Base-by-base conservation (phyloP, 2,113 vertebrate genomes). In the Tricholaema leucomelas region DNA sequence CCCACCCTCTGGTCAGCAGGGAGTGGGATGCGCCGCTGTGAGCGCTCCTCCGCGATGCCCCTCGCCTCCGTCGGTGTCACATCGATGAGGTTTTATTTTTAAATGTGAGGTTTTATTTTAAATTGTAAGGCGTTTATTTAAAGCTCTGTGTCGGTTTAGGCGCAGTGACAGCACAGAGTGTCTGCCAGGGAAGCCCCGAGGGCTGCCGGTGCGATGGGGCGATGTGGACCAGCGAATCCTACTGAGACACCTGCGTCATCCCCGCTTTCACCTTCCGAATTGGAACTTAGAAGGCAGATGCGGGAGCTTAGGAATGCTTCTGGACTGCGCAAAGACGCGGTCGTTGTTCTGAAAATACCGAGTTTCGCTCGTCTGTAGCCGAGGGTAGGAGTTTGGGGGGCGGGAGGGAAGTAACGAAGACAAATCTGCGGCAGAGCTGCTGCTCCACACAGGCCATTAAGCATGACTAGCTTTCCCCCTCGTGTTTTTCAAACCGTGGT, bases 321-420 rank as follows among this genome's bases (percentile, higher is more conserved):
- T 54, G 28, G 0, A 31, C 24, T 64, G 59, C 19, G 12, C 21
- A 19, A 38, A n/a, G 44, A 24, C 18, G n/a, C 48, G 38, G 30
- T n/a, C 18, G 61, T 84, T 79, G 27, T 3, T 33, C n/a, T 65
- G 82, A 90, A 76, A 92, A 76, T 65, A 31, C 7, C 4, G 64
- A 38, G n/a, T 58, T 65, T 50, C 10, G 61, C 27, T 4, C 1
- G 7, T 60, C 65, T 76, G 52, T 54, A 48, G 80, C 38, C 12
- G 1, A 17, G 21, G 6, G 14, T 14, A 2, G 1, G n/a, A 19
- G 9, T 23, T 69, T 24, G 5, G 3, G 9, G 38, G 17, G n/a
- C n/a, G 10, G 6, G 23, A 19, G 55, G 61, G 18, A 81, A 23
- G 33, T 71, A 74, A 42, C 38, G 58, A 88, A 92, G 76, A 56